Evolutionary conservation across 2,888 invertebrate species (phyloP), one percentile per base, ranked within the genome.

Genomic region (Gibbula magus): DNA sequence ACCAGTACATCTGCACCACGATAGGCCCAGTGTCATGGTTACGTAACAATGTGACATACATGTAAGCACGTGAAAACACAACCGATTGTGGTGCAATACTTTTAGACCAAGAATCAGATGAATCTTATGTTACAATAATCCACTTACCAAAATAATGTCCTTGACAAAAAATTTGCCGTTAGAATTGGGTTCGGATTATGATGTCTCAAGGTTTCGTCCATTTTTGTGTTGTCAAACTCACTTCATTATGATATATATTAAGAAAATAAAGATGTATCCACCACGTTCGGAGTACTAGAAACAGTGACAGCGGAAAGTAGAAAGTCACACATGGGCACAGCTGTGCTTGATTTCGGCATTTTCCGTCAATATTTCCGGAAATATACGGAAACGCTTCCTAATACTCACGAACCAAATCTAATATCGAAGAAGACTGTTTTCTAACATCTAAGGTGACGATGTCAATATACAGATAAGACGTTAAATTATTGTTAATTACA

Each of bases 141-240:
- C 5, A 75, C 84, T 84, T 53, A 84, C 84, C 84, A 84, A 70
- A 84, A 84, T 18, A 82, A 54, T 1, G 39, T 70, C 51, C 70
- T 82, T n/a, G 84, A 84, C 32, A 84, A 45, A 25, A 81, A 54
- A 61, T 82, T 84, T 16, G 84, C 84, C 0, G 66, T 67, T 0
- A 77, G 75, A 20, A 75, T 77, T 3, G 84, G 84, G 35, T 81
- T 84, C 8, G 82, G 84, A 32, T 82, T 84, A 5, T 82, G 73
- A 76, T 84, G 83, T 25, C 83, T 77, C 3, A 78, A 52, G 3
- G 82, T 78, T 79, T 84, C 83, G 76, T 84, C 83, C 83, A 84
- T 84, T 20, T 25, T 78, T 35, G 39, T 35, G 13, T 7, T 13
- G 52, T 75, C 32, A n/a, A 18, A 20, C 25, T 2, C 10, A 25